Evolutionary conservation across 2,888 invertebrate genomes (phyloP).

Genomic region (Cosmia pyralina): DNA sequence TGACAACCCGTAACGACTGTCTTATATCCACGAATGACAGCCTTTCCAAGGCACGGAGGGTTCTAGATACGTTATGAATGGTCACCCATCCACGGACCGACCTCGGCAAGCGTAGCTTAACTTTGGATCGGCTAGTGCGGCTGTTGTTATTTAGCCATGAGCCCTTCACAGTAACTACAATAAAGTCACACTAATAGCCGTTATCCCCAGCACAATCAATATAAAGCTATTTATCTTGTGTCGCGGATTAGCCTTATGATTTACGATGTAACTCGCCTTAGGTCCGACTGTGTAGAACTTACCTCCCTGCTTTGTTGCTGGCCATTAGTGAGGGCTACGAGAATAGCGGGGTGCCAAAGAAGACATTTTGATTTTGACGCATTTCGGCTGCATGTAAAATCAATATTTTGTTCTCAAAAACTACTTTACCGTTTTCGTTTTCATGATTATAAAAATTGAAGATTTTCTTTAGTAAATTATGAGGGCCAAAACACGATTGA

Average conservation of each 20-base stretch:
- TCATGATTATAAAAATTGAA: too few species aligned
- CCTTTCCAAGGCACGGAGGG: not conserved
- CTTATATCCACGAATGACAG: too few species aligned
- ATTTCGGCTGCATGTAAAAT: too few species aligned
- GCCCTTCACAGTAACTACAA: constrained; percentile 15
- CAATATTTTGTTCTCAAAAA: too few species aligned
- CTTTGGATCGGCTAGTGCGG: not conserved
- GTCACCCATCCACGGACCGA: not conserved
- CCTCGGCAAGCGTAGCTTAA: not conserved
- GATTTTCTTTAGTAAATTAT: too few species aligned
- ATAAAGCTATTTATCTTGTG: constrained; percentile 65
- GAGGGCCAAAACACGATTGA: too few species aligned
- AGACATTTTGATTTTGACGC: too few species aligned
- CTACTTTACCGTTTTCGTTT: too few species aligned
- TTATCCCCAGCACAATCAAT: constrained; percentile 55
- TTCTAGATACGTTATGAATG: not conserved
- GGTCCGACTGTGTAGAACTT: constrained; percentile 73
- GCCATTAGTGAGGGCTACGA: constrained; percentile 78
- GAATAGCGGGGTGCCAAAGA: constrained; percentile 48
- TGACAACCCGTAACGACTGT: not conserved
- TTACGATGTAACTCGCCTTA: constrained; percentile 76
- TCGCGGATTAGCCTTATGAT: constrained; percentile 84
- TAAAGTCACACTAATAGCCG: constrained; percentile 38
- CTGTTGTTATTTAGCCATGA: not conserved
- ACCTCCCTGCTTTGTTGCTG: constrained; percentile 73